Percentiles rank a stretch among this genome's conserved stretches.
phyloP scores from a whole-genome alignment of 2,113 vertebrate species.

The Platichthys flesus region DNA sequence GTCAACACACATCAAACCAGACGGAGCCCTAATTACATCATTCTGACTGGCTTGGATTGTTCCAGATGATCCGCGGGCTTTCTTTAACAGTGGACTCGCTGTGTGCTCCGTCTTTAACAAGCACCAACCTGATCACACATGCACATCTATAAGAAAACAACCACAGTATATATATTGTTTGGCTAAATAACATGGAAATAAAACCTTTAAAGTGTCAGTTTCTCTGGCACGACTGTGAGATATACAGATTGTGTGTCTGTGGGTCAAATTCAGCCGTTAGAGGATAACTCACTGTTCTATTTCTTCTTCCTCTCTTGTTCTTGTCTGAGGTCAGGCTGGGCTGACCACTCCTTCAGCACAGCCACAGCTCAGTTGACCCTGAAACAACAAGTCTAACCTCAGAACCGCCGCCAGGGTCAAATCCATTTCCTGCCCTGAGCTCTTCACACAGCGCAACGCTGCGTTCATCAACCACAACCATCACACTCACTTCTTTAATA shows the following conservation, averaged over 20 bases:
- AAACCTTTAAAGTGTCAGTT: slow-evolving; percentile 28
- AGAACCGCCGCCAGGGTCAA: slow-evolving; percentile 34
- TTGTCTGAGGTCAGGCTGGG: neutral
- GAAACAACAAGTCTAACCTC: slow-evolving; percentile 29
- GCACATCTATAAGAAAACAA: neutral
- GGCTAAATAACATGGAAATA: slow-evolving; percentile 26
- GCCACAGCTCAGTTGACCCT: slow-evolving; percentile 44
- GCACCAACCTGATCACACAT: slow-evolving; percentile 4
- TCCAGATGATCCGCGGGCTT: slow-evolving; percentile 16
- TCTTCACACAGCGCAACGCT: slow-evolving; percentile 31
- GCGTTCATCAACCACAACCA: slow-evolving; percentile 29
- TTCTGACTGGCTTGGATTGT: slow-evolving; percentile 11
- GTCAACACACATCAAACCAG: slow-evolving; percentile 52
- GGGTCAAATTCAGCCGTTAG: slow-evolving; percentile 47
- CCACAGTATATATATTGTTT: neutral
- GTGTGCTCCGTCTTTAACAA: neutral
- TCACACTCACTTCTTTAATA: slow-evolving; percentile 26
- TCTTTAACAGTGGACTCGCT: neutral
- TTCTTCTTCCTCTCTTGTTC: slow-evolving; percentile 6
- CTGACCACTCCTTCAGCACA: slow-evolving; percentile 38
- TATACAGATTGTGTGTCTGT: slow-evolving; percentile 38
- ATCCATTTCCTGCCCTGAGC: slow-evolving; percentile 44
- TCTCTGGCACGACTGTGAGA: slow-evolving; percentile 29
- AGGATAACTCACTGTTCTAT: too few relatives aligned
- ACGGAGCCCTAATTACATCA: slow-evolving; percentile 27